A percentile compares a stretch with the other conserved stretches of the same genome.
Evolutionary conservation across 2,888 invertebrate genomes (phyloP).

Genomic region (Diachrysia chrysitis): DNA sequence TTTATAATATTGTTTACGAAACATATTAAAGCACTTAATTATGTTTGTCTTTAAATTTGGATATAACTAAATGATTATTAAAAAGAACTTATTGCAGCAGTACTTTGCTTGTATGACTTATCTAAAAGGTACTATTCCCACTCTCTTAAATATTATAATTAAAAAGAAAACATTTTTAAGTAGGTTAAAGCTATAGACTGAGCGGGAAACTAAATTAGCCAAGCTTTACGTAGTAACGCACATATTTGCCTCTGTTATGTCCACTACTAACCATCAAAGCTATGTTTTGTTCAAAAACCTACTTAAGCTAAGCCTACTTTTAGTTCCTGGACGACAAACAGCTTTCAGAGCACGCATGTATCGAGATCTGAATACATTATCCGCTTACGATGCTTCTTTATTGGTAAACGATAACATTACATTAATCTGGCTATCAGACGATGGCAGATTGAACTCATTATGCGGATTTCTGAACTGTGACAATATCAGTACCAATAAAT

Average conservation of each 20-base stretch:
- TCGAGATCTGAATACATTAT: not conserved
- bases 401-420: slow-evolving; percentile 27
- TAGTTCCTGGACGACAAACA: not conserved
- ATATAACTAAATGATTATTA: not conserved
- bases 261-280: slow-evolving; percentile 3
- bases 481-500: slow-evolving; percentile 81
- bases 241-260: slow-evolving; percentile 4
- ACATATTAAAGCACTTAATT: slow-evolving; percentile 8
- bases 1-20: slow-evolving; percentile 19
- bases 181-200: not conserved
- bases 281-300: not conserved
- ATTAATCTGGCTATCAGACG: slow-evolving; percentile 69
- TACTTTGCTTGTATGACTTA: not conserved
- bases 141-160: not conserved
- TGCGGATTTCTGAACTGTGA: slow-evolving; percentile 74
- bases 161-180: not conserved
- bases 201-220: not conserved
- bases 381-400: slow-evolving; percentile 21
- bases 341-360: not conserved
- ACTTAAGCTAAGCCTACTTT: slow-evolving; percentile 1
- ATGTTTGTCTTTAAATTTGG: not conserved
- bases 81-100: not conserved
- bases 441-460: slow-evolving; percentile 78
- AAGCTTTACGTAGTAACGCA: slow-evolving; percentile 1
- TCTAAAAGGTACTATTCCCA: not conserved